Evolutionary conservation across 2,113 vertebrate species (phyloP).

Genomic region (Megalops atlanticus): DNA sequence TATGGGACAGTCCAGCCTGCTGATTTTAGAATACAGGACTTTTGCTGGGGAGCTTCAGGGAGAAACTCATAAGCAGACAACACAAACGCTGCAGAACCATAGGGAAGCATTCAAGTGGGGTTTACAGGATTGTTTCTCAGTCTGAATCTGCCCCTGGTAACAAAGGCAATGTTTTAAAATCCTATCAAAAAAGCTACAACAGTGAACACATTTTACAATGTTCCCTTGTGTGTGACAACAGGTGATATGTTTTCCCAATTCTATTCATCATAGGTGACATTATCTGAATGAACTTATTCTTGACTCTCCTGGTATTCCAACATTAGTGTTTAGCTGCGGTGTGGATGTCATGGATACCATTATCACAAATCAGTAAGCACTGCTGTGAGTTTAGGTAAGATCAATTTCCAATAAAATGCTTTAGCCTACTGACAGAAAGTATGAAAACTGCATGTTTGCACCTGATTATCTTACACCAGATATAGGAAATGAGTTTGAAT

Average conservation of each 20-base stretch:
- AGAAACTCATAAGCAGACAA: too few species aligned
- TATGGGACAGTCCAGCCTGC: too few species aligned
- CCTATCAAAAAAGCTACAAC: too few species aligned
- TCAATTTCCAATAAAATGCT: conserved; percentile 29
- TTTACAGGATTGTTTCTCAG: too few species aligned
- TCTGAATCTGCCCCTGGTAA: too few species aligned
- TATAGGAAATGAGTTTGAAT: neutral
- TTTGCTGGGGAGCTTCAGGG: too few species aligned
- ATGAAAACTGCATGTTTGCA: neutral
- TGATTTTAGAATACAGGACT: too few species aligned
- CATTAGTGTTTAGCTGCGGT: conserved; percentile 15
- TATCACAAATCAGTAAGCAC: neutral
- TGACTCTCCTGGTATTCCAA: conserved; percentile 31
- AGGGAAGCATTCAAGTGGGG: too few species aligned
- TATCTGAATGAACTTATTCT: neutral
- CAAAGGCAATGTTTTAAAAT: too few species aligned
- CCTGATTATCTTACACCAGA: neutral
- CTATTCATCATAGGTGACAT: conserved; percentile 1
- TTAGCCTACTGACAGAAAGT: neutral
- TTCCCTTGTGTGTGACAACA: conserved; percentile 52
- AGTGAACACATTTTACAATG: too few species aligned
- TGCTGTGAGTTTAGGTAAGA: conserved; percentile 32
- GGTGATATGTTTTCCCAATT: neutral
- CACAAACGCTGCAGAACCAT: too few species aligned
- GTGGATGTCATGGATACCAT: neutral